Conservation (phyloP, 2,888 invertebrate genomes). For the Drosophila kambysellisi region DNA sequence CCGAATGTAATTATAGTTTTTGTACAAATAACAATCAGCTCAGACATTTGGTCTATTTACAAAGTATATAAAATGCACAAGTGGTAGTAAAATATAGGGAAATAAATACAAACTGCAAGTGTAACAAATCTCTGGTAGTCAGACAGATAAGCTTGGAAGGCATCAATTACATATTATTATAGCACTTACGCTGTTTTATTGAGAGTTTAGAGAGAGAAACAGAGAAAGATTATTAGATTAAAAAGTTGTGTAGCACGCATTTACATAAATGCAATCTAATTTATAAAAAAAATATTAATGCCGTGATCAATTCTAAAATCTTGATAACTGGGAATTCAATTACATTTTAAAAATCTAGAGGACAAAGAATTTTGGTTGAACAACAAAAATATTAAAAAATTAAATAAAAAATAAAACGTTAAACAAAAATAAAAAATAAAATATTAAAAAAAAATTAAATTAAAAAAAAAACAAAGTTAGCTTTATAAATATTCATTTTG, state of each 20-base stretch:
- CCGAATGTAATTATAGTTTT: slow-evolving; percentile 3
- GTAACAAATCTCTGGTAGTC: not conserved
- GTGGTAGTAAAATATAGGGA: not conserved
- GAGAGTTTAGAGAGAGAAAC: not conserved
- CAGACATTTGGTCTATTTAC: not conserved
- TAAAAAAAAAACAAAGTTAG: no score
- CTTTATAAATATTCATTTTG: not conserved
- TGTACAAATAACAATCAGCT: not conserved
- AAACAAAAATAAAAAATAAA: not conserved
- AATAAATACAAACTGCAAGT: slow-evolving; percentile 15
- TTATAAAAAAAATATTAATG: not conserved
- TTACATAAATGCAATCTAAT: not conserved
- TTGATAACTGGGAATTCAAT: not conserved
- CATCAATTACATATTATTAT: slow-evolving; percentile 3
- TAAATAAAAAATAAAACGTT: not conserved
- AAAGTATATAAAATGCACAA: not conserved
- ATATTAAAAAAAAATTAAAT: not conserved
- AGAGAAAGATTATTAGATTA: not conserved
- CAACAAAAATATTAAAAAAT: no score
- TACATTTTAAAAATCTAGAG: not conserved
- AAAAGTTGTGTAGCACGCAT: not conserved
- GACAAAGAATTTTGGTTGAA: not conserved
- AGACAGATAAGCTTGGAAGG: slow-evolving; percentile 11
- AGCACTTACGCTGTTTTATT: not conserved
- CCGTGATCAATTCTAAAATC: not conserved